Evolutionary conservation across 2,113 vertebrate species (phyloP).

Genomic region (Ramphastos sulfuratus): DNA sequence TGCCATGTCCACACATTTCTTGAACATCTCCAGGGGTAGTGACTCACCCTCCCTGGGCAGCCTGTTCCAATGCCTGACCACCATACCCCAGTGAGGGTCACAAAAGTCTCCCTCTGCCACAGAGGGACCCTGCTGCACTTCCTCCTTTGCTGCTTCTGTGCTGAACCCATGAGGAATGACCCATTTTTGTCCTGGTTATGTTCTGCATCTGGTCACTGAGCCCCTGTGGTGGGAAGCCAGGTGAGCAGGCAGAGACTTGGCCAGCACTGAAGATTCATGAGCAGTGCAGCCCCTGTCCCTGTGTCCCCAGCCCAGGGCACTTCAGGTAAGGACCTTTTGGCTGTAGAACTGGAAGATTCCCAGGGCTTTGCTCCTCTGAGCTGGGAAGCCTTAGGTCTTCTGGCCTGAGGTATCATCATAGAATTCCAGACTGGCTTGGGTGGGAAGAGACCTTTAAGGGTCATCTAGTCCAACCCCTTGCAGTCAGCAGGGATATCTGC

Average conservation of each 20-base stretch:
- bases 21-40: no score
- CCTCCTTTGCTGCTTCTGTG: not conserved
- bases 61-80: no score
- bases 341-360: not conserved
- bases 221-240: accelerated
- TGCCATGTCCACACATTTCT: no score
- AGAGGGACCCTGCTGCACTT: no score
- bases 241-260: not conserved
- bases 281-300: not conserved
- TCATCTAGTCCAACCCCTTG: no score
- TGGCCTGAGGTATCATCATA: not conserved
- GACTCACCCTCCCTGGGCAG: no score
- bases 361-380: not conserved
- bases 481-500: no score
- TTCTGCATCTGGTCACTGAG: accelerated
- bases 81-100: no score
- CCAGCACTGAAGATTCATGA: not conserved
- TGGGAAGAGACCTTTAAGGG: no score
- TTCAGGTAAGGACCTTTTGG: not conserved
- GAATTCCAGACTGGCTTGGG: no score
- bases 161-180: not conserved
- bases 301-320: accelerated
- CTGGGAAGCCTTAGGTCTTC: not conserved
- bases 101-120: accelerated
- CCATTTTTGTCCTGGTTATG: not conserved